Evolutionary conservation across 53 echinoderm and acorn worm genomes (phyloP).

Genomic region (Paelopatides confundens): DNA sequence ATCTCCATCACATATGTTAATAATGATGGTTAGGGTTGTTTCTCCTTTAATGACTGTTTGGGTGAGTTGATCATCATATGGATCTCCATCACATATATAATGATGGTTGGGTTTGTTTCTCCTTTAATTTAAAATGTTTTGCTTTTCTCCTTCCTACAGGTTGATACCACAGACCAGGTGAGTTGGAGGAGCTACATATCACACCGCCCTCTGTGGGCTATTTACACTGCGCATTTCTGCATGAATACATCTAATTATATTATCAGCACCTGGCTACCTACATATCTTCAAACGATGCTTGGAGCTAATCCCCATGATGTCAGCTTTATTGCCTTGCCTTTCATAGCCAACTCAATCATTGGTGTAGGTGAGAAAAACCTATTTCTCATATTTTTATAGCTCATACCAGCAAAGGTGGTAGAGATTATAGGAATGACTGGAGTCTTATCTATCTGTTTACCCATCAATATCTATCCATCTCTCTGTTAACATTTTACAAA

Average conservation of each 20-base stretch:
- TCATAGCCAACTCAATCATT: slow-evolving; percentile 93
- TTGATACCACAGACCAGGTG: slow-evolving; percentile 93
- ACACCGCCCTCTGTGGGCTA: slow-evolving; percentile 92
- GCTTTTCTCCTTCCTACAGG: slow-evolving; percentile 41
- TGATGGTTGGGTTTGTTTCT: too few relatives aligned
- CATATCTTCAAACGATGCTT: slow-evolving; percentile 86
- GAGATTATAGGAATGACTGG: too few relatives aligned
- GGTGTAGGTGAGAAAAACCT: slow-evolving; percentile 80
- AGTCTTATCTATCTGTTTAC: too few relatives aligned
- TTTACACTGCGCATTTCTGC: slow-evolving; percentile 95
- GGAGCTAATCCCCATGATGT: slow-evolving; percentile 89
- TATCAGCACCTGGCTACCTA: slow-evolving; percentile 95
- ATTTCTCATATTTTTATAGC: too few relatives aligned
- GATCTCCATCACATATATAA: too few relatives aligned
- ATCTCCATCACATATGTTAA: too few relatives aligned
- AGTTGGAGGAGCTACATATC: slow-evolving; percentile 90
- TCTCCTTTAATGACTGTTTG: too few relatives aligned
- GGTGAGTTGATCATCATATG: too few relatives aligned
- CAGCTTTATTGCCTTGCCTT: slow-evolving; percentile 95
- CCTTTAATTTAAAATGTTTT: not conserved
- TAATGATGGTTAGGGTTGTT: too few relatives aligned
- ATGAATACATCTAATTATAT: slow-evolving; percentile 99
- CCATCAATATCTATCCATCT: too few relatives aligned
- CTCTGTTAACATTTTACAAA: too few relatives aligned
- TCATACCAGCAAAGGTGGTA: too few relatives aligned